Evolutionary conservation across 1,140 invertebrate species (phyloP), one percentile per base, ranked within the genome.

Genomic region (Carposina sasakii): DNA sequence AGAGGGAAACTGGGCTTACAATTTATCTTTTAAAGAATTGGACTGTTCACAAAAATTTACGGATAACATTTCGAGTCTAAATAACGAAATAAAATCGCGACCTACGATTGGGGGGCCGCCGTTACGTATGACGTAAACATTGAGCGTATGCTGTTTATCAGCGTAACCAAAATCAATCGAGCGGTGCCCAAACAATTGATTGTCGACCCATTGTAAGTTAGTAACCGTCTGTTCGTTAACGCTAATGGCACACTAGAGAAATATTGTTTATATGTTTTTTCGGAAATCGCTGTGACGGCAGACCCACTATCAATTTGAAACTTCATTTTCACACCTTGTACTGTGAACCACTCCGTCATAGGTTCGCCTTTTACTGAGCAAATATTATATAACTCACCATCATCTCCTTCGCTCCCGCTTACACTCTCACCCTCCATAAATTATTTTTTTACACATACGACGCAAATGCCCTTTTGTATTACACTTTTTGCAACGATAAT

Each of bases 371-470:
- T 30, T 8, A 15, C 17, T 22, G n/a, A 48, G 6, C 47, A 37
- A 40, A 48, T 48, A 22, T 39, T 30, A 40, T 21, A 33, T 21
- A 28, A 22, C 47, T 48, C 23, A 48, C 47, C 47, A 17, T 48
- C 47, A 39, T 48, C 34, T 21, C 19, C 2, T 21, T 39, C 36
- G 19, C 37, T 37, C 17, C 33, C 26, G 24, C 23, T 26, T 37
- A 22, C 37, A 17, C 22, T 37, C 8, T 16, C 36, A n/a, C n/a
- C n/a, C n/a, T n/a, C n/a, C 17, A 17, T 17, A 48, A 8, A 40
- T 48, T 13, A 48, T 19, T 17, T 16, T 40, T 41, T 48, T 48
- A 31, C 47, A 48, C 37, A 48, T 41, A n/a, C 23, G 28, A n/a
- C 20, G 24, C 13, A 48, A 26, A 40, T 48, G 47, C 1, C 47